phyloP scores from a whole-genome alignment of 2,888 invertebrate species.

The Pseudococcus longispinus region DNA sequence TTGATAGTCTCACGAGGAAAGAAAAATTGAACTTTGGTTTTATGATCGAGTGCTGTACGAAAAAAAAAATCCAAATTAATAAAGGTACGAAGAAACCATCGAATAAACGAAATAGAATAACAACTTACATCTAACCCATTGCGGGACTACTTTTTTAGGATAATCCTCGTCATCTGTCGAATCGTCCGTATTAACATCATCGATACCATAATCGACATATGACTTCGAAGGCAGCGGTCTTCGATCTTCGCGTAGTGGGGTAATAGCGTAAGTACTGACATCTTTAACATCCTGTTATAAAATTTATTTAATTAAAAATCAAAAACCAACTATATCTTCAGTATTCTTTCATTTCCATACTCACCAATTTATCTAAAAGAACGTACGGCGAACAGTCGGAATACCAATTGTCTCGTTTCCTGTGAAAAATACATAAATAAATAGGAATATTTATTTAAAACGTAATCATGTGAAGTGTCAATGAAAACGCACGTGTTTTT shows the following conservation, averaged over 20 bases:
- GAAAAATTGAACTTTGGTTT: neutral
- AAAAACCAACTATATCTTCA: too few relatives aligned
- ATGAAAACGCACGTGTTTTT: neutral
- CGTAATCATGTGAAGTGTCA: neutral
- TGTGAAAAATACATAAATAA: neutral
- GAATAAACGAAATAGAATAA: neutral
- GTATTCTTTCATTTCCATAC: neutral
- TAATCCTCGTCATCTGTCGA: conserved; percentile 43
- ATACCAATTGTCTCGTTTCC: neutral
- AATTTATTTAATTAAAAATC: neutral
- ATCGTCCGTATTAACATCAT: conserved; percentile 47
- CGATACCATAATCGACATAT: conserved; percentile 43
- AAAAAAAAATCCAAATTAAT: neutral
- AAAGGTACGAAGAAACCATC: neutral
- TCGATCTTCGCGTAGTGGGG: conserved; percentile 45
- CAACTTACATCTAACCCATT: conserved; percentile 16
- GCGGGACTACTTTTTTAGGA: conserved; percentile 40
- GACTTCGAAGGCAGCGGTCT: neutral
- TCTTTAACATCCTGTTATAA: conserved; percentile 17
- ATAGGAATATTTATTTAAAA: neutral
- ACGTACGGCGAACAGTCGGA: neutral
- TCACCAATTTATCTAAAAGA: neutral
- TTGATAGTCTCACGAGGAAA: neutral
- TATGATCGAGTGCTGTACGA: neutral
- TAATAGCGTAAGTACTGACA: conserved; percentile 43